Evolutionary conservation across 2,888 invertebrate species (phyloP).

Genomic region (Thysanoteuthis rhombus): DNA sequence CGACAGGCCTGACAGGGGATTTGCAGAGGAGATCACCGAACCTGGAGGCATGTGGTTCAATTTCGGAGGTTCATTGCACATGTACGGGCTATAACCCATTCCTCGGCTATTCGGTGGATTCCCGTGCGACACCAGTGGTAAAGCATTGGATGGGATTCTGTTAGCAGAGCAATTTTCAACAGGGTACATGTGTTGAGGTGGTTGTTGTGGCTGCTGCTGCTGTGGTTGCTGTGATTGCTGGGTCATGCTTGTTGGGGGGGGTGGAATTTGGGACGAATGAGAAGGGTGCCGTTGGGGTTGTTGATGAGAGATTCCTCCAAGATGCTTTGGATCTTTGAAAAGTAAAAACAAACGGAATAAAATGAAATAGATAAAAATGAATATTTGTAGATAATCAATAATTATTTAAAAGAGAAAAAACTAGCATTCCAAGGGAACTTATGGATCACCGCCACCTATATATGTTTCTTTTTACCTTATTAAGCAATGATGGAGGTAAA

Average conservation of each 20-base stretch:
- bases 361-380: no score
- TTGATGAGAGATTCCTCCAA: constrained; percentile 19
- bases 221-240: background rate
- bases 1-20: constrained; percentile 35
- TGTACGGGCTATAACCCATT: background rate
- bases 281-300: background rate
- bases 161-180: background rate
- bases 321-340: constrained; percentile 16
- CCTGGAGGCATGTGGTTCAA: background rate
- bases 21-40: background rate
- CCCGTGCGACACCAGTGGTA: background rate
- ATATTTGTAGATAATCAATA: no score
- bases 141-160: background rate
- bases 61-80: constrained; percentile 23
- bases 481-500: no score
- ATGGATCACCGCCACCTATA: no score
- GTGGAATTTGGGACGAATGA: background rate
- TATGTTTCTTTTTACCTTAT: no score
- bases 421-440: no score
- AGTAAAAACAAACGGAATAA: background rate
- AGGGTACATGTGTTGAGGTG: constrained; percentile 17
- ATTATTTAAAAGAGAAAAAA: no score
- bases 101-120: background rate
- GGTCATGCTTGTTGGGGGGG: background rate
- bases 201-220: background rate